Evolutionary conservation across 30 jellyfish, hydroid and myxozoan genomes (phyloP), one percentile per base, ranked within the genome.

Genomic region (Rhopilema esculentum): DNA sequence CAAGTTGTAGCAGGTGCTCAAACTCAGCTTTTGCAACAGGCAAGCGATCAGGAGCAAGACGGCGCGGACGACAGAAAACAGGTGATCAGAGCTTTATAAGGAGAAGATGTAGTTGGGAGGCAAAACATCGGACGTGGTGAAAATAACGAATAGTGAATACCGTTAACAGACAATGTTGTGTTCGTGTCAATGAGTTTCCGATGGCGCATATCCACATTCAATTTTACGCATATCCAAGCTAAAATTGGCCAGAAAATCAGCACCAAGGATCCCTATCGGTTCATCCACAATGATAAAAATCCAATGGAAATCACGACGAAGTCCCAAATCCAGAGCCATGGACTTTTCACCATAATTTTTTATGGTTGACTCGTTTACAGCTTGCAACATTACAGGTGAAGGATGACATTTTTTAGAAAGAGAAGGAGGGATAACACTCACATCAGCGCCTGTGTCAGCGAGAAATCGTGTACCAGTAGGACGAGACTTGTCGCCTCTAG

Each of bases 1-100:
- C 61, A 21, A 80, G 90, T 27, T 80, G 86, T 4, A 80, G 75
- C 90, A 57, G 61, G 66, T 80, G 85, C 67, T 80, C 33, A 62
- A 80, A 53, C 48, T 80, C 85, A 62, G 81, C 65, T 80, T 80
- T 80, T 20, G 90, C 80, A 57, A 57, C 33, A 21, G 61, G 7
- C 17, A 80, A 31, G 16, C 68, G 31, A 83, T 62, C 90, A 17
- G 80, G 85, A 26, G 81, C 28, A 20, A 64, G 68, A 19, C 68
- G 80, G 69, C 85, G 57, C 20, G 68, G 90, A 51, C 49, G 75
- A 51, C 61, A 62, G 57, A 7, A 23, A 9, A 80, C 69, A 6
- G 90, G 68, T 8, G 82, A 77, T 33, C 50, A 77, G 8, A n/a
- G 8, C 75, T 0, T 16, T 22, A 28, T 72, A 28, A 12, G 84